phyloP scores from a whole-genome alignment of 2,797 vertebrate genomes.

The Alauda arvensis region DNA sequence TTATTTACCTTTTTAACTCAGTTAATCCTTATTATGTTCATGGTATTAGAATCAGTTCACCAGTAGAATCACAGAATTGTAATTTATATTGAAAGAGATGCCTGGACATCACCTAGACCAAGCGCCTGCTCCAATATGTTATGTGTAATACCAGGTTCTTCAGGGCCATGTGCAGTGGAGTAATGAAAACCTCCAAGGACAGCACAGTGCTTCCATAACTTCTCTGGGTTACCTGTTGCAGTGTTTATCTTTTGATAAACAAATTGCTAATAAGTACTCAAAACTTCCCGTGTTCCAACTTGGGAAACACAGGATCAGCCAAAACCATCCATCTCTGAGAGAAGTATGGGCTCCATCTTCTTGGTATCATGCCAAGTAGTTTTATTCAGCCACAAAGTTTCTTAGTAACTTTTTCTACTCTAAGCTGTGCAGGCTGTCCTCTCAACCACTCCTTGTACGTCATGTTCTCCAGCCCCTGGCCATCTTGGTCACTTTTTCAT shows the following conservation, averaged over 20 bases:
- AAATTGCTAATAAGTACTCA: background rate
- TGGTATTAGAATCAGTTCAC: background rate
- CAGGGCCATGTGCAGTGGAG: background rate
- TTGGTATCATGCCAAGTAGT: fast-evolving
- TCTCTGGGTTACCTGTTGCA: background rate
- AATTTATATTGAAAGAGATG: background rate
- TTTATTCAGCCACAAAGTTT: background rate
- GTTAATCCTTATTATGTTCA: background rate
- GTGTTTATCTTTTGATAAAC: background rate
- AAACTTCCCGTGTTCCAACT: background rate
- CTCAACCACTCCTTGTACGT: background rate
- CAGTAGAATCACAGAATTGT: background rate
- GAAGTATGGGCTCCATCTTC: background rate
- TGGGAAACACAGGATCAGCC: background rate
- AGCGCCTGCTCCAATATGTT: background rate
- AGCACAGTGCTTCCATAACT: background rate
- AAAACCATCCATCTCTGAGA: background rate
- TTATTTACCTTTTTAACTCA: background rate
- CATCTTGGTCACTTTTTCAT: background rate
- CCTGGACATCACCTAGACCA: background rate
- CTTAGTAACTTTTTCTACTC: background rate
- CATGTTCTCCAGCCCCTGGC: background rate
- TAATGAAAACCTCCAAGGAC: background rate
- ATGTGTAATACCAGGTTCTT: background rate
- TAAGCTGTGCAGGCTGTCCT: background rate